Evolutionary conservation across 1,140 invertebrate species (phyloP).

Genomic region (Macrobrachium rosenbergii): DNA sequence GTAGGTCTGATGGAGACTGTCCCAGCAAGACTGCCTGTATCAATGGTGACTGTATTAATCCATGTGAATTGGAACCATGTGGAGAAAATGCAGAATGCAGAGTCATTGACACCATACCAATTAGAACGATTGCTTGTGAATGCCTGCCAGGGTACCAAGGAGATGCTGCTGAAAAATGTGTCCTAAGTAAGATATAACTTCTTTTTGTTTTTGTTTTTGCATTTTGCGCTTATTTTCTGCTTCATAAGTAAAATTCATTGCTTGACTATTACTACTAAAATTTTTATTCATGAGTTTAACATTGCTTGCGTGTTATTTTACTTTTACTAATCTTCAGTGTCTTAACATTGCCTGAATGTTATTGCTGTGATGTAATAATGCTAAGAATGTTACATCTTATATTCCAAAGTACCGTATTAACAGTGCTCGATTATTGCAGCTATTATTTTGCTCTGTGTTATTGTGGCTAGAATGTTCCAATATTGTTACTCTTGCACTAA

Average conservation of each 20-base stretch:
- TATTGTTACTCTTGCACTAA: too few relatives aligned
- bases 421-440: too few relatives aligned
- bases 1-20: slow-evolving; percentile 67
- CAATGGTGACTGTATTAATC: slow-evolving; percentile 66
- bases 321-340: too few relatives aligned
- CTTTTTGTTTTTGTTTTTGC: slow-evolving; percentile 12
- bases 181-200: slow-evolving; percentile 66
- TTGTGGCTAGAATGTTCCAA: too few relatives aligned
- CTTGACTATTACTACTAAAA: neutral
- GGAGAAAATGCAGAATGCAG: slow-evolving; percentile 80
- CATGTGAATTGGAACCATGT: slow-evolving; percentile 67
- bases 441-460: too few relatives aligned
- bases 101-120: slow-evolving; percentile 86
- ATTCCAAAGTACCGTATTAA: too few relatives aligned
- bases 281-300: too few relatives aligned
- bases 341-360: too few relatives aligned
- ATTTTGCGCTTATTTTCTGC: neutral
- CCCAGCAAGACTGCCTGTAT: slow-evolving; percentile 67
- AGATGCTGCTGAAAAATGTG: slow-evolving; percentile 69
- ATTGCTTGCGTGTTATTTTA: too few relatives aligned
- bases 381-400: too few relatives aligned
- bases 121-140: slow-evolving; percentile 70
- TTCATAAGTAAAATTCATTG: neutral
- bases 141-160: slow-evolving; percentile 68
- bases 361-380: too few relatives aligned